Base-by-base conservation (phyloP, 2,888 invertebrate species). In the Cheilosia scutellata region DNA sequence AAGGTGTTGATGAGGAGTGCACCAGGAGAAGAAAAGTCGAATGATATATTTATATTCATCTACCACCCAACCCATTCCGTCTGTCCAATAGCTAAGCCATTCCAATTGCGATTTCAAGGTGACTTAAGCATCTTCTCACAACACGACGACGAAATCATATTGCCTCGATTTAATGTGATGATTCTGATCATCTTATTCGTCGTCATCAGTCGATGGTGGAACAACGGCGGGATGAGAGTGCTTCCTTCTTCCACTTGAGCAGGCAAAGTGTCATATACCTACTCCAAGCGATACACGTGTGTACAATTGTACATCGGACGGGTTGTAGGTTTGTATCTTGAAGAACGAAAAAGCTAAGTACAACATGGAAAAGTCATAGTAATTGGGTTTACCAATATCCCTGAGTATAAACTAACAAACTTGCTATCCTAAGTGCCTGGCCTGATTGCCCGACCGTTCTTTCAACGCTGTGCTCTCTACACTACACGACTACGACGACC, bases 61-160 rank as follows among this genome's bases (percentile, higher is more conserved):
- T 70, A 25, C 60, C 80, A 84, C 80, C 84, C 75, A 76, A 66
- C 71, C 71, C 57, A 66, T 79, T 66, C 63, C 60, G 57, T 16
- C 37, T 16, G 29, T 47, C 29, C 62, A 42, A 63, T 16, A 57
- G 33, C 29, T 37, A 31, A 57, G 63, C 76, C 86, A 76, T 86
- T 80, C 72, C 80, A 72, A 77, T 82, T 86, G 82, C 68, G 72
- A 86, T 82, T 86, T 86, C 82, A 86, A 86, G 86, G 86, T 86
- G 86, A 86, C 76, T 86, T 77, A 51, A 86, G 82, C 76, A 68
- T 86, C 57, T 80, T 76, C 75, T 72, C 86, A 72, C 66, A 77
- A 57, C 80, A 86, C 82, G 80, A 86, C 80, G 80, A 86, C 71
- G 65, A 72, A 82, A 72, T 86, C 86, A 80, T 77, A 86, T 86